Percentiles rank a stretch among this genome's conserved stretches.
Evolutionary conservation across 2,113 vertebrate species (phyloP).

Genomic region (Thryonomys swinderianus): DNA sequence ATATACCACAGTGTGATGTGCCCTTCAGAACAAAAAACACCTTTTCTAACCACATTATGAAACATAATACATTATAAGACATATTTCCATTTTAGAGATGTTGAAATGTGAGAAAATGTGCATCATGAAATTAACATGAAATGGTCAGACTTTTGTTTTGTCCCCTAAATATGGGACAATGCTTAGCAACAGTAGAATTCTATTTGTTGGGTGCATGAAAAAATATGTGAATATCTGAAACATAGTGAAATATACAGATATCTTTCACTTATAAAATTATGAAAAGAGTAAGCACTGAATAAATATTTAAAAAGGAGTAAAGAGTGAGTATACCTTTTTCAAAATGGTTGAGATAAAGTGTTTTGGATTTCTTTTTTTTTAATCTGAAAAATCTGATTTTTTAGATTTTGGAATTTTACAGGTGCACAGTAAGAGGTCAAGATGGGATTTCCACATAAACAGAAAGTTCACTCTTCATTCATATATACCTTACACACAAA

Average conservation of each 20-base stretch:
- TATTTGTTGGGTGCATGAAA: background rate
- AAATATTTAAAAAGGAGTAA: background rate
- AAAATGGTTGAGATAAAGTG: background rate
- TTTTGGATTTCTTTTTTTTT: background rate
- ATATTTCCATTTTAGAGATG: background rate
- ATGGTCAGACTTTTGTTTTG: background rate
- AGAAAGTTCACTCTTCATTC: background rate
- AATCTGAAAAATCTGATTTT: too few relatives aligned
- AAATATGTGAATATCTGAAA: background rate
- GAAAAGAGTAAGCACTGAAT: background rate
- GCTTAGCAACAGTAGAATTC: background rate
- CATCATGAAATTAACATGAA: background rate
- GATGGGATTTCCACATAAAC: background rate
- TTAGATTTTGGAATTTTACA: background rate
- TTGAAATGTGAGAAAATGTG: constrained; percentile 17
- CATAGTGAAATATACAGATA: background rate
- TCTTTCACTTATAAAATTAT: background rate
- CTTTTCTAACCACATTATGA: background rate
- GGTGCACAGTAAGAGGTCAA: background rate
- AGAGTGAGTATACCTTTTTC: background rate
- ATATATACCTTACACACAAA: background rate
- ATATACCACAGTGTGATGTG: background rate
- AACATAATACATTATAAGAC: constrained; percentile 5
- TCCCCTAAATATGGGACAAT: background rate
- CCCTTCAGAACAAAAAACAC: background rate